Evolutionary conservation across 2,888 invertebrate species (phyloP), one percentile per base, ranked within the genome.

Genomic region (Teleogryllus oceanicus): DNA sequence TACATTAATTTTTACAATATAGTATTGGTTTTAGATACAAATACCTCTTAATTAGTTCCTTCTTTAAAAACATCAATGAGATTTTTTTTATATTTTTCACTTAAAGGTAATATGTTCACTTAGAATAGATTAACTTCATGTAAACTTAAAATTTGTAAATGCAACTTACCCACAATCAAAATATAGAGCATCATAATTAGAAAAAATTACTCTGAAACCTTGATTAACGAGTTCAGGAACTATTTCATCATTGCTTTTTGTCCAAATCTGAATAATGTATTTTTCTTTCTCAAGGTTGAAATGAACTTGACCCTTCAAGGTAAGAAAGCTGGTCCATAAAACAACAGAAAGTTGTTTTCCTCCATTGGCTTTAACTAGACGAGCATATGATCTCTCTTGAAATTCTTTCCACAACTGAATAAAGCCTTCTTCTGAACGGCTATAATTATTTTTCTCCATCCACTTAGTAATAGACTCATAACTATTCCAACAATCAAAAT

Each of bases 261-360:
- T 94, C 95, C 95, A 95, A 49, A 95, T 90, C 88, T 94, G 95
- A 83, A 96, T 93, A 79, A 95, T 94, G 85, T 96, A 96, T 21
- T 93, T 92, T 10, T 90, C 88, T 49, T 93, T 93, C 84, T 93
- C 89, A 77, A 96, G 86, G 85, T 90, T 92, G 24, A 92, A 86
- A 8, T 91, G 90, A 12, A 95, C 87, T 84, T 92, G 91, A 18
- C 90, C 88, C 80, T 88, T 89, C 78, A 92, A 91, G 0, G 95
- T 95, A 74, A 96, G 86, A 0, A 91, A 92, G 84, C 95, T 95
- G 0, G 95, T 95, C 96, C 96, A 96, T 83, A 96, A 85, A 77
- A 95, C 82, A n/a, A 83, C 83, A 11, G 93, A 92, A 1, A 92
- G 85, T 80, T 90, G 87, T 82, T 89, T 89, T 37, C 78, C 78